Percentiles rank a stretch among this genome's conserved stretches.
phyloP scores from a whole-genome alignment of 92 coral and sea anemone genomes.

The Porites cylindrica region DNA sequence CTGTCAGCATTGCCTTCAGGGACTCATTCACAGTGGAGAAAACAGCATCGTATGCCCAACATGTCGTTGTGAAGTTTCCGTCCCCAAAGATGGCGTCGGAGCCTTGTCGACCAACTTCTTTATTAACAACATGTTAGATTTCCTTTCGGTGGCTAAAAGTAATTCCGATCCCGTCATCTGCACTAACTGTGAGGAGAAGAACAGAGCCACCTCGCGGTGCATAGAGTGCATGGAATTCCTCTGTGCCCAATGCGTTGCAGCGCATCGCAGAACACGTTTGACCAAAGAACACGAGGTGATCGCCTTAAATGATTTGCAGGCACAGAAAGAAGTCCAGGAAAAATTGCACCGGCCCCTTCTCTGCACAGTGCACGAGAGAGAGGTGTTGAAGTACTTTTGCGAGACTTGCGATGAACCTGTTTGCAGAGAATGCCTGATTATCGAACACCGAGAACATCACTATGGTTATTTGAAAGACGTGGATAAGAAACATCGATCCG shows the following conservation, averaged over 20 bases:
- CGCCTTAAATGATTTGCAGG: conserved; percentile 87
- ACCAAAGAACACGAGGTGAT: conserved; percentile 97
- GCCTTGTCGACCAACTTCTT: conserved; percentile 93
- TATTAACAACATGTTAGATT: conserved; percentile 98
- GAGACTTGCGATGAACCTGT: conserved; percentile 98
- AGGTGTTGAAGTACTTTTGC: conserved; percentile 92
- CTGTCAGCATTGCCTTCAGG: conserved; percentile 89
- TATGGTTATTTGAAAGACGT: conserved; percentile 97
- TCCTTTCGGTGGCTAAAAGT: conserved; percentile 90
- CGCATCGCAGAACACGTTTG: conserved; percentile 90
- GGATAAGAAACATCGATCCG: conserved; percentile 93
- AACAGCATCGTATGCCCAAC: conserved; percentile 89
- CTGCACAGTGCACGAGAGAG: conserved; percentile 88
- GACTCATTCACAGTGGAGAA: conserved; percentile 87
- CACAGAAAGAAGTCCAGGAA: conserved; percentile 87
- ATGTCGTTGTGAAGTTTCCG: conserved; percentile 85
- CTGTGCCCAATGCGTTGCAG: conserved; percentile 93
- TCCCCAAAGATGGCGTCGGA: conserved; percentile 91
- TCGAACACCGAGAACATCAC: conserved; percentile 94
- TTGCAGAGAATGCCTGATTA: conserved; percentile 94
- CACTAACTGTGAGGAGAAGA: conserved; percentile 91
- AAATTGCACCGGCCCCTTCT: conserved; percentile 91
- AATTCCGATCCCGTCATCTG: conserved; percentile 89
- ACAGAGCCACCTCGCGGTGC: conserved; percentile 89
- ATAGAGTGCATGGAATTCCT: conserved; percentile 98